Evolutionary conservation across 2,113 vertebrate species (phyloP).

Genomic region (Dipodomys stephensi): DNA sequence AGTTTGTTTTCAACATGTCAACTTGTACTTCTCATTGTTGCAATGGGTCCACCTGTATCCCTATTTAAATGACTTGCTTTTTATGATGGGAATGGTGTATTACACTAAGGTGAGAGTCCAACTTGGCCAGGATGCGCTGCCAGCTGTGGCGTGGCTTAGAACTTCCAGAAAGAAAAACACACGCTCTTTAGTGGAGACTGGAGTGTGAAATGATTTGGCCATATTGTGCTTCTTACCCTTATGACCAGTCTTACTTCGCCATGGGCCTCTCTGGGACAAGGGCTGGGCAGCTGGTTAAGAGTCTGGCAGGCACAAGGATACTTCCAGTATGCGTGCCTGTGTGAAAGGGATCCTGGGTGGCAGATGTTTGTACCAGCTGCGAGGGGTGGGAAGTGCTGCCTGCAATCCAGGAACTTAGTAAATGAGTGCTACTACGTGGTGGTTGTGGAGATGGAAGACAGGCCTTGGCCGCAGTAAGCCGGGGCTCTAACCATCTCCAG

Average conservation of each 20-base stretch:
- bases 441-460: not conserved
- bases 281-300: not conserved
- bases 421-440: not conserved
- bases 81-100: accelerated
- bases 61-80: no score
- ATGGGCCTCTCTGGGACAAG: not conserved
- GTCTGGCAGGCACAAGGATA: not conserved
- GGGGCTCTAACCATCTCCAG: not conserved
- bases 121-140: accelerated
- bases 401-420: conserved; percentile 33
- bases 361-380: conserved; percentile 60
- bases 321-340: no score
- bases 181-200: not conserved
- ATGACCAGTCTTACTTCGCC: not conserved
- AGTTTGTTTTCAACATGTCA: no score
- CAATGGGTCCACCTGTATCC: no score
- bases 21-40: no score
- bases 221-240: not conserved
- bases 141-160: no score
- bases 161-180: not conserved
- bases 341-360: not conserved
- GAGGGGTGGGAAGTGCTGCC: not conserved
- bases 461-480: not conserved
- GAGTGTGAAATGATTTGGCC: not conserved
- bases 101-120: no score